Percentiles rank a stretch among this genome's conserved stretches.
Conservation (phyloP, 2,113 vertebrate genomes). For the Rhipidura dahli region DNA sequence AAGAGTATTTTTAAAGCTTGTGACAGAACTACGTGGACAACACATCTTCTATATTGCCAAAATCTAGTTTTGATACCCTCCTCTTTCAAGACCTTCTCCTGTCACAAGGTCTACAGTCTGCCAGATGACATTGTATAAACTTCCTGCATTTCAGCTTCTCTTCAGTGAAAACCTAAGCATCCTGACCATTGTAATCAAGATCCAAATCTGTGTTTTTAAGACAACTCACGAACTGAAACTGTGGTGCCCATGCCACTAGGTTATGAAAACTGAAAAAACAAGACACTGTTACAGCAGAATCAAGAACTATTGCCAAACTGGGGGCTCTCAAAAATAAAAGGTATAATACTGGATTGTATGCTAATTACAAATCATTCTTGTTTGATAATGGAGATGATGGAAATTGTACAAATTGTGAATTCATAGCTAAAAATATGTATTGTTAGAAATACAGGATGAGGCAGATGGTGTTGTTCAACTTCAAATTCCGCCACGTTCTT, state of each 20-base stretch:
- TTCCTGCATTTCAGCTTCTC: constrained; percentile 13
- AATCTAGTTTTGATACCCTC: constrained; percentile 62
- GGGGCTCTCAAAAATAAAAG: not conserved
- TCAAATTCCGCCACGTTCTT: not conserved
- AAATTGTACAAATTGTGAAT: not conserved
- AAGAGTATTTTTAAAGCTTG: constrained; percentile 67
- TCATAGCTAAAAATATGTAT: not conserved
- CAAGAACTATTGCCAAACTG: not conserved
- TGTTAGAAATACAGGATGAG: not conserved
- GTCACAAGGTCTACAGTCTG: not conserved
- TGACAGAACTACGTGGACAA: constrained; percentile 45
- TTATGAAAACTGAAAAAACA: not conserved
- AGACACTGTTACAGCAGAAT: not conserved
- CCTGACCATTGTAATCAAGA: not conserved
- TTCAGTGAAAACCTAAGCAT: not conserved
- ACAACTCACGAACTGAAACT: not conserved
- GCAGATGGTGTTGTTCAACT: not conserved
- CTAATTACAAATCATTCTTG: not conserved
- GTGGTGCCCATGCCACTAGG: not conserved
- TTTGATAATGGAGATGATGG: not conserved
- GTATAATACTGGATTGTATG: not conserved
- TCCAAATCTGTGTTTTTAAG: not conserved
- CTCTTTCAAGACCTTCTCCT: not conserved
- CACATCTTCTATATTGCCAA: constrained; percentile 74
- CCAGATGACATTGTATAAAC: not conserved